These are phyloP conservation scores for Heterohyrax brucei DNA, from an alignment of 2,797 vertebrate genomes.

Conservation along the genomic window DNA sequence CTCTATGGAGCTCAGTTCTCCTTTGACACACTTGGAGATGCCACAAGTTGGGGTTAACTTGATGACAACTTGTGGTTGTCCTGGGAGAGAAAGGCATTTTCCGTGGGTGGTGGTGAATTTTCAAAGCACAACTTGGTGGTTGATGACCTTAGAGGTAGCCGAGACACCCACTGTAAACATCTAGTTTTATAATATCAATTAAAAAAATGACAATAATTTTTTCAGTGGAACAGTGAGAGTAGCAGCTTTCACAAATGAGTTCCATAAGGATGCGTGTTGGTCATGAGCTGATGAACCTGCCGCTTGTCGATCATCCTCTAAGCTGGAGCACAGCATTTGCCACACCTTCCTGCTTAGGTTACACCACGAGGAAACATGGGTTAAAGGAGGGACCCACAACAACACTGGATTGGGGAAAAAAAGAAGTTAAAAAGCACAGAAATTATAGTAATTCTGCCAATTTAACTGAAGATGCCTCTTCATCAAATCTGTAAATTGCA, in stretches of 20 bases:
- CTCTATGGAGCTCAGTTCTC: not conserved
- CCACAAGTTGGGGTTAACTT: not conserved
- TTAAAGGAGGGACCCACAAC: not conserved
- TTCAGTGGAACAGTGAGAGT: not conserved
- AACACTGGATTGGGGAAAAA: not conserved
- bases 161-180: not conserved
- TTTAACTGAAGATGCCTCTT: not conserved
- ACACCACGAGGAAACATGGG: not conserved
- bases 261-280: fast-evolving
- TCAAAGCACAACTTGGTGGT: not conserved
- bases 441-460: not conserved
- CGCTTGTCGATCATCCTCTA: fast-evolving
- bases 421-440: not conserved
- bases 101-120: not conserved
- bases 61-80: not conserved
- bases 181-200: not conserved
- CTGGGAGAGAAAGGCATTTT: fast-evolving
- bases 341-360: fast-evolving
- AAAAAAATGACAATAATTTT: not conserved
- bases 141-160: not conserved
- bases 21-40: not conserved
- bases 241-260: not conserved
- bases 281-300: fast-evolving
- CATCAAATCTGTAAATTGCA: not conserved
- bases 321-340: fast-evolving